Evolutionary conservation across 92 coral and sea anemone species (phyloP).

Genomic region (Blastomussa wellsi): DNA sequence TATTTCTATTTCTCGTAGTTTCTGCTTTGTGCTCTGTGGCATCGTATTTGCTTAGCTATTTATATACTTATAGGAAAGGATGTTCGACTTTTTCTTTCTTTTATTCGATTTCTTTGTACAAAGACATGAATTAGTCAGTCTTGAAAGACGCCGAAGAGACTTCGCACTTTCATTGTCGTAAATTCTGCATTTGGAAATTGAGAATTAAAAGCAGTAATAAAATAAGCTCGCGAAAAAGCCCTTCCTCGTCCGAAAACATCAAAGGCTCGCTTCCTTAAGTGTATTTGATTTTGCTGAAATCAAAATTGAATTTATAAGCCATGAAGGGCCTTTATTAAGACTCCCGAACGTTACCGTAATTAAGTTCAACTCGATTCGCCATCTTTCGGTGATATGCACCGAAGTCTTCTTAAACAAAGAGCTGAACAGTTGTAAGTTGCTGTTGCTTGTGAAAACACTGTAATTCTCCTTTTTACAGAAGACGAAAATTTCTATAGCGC

Average conservation of each 20-base stretch:
- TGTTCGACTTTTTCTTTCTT: background rate
- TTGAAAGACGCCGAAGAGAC: conserved; percentile 6
- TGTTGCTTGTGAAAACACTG: conserved; percentile 10
- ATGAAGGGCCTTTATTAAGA: conserved; percentile 13
- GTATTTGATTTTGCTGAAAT: conserved; percentile 27
- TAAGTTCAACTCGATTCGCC: background rate
- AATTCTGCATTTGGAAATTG: background rate
- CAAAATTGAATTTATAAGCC: conserved; percentile 39
- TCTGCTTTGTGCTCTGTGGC: background rate
- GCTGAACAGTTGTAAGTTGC: background rate
- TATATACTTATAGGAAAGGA: background rate
- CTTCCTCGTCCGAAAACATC: background rate
- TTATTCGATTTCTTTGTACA: background rate
- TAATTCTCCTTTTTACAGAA: background rate
- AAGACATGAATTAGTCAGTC: conserved; percentile 3
- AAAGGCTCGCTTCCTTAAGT: conserved; percentile 22
- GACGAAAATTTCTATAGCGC: background rate
- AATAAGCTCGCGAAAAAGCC: background rate
- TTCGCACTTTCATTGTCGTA: background rate
- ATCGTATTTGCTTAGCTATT: background rate
- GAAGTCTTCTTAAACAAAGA: conserved; percentile 23
- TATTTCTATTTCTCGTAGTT: background rate
- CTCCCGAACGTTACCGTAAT: conserved; percentile 7
- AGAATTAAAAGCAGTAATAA: no score
- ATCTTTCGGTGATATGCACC: background rate